These are phyloP conservation scores for Thecophora atra DNA, from an alignment of 2,888 invertebrate genomes.

Conservation along the genomic window DNA sequence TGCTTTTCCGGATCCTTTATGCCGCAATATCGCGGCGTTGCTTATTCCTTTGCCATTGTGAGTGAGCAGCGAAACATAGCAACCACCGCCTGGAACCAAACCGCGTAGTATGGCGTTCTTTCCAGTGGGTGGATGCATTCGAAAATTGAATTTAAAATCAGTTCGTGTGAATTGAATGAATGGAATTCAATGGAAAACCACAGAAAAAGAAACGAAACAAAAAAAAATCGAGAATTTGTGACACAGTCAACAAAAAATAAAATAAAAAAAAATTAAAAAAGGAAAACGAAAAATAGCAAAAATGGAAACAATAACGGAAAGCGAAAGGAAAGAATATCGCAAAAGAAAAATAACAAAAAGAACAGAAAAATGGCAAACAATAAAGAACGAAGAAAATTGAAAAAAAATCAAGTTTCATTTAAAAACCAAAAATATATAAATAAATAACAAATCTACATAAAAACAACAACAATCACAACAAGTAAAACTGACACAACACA, in stretches of 20 bases:
- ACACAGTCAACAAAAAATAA: constrained; percentile 13
- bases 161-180: constrained; percentile 53
- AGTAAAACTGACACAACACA: background rate
- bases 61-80: constrained; percentile 75
- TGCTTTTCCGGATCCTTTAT: constrained; percentile 80
- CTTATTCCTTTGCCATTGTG: constrained; percentile 79
- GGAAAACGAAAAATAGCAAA: too few species aligned
- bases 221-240: background rate
- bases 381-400: background rate
- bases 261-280: constrained; percentile 35
- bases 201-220: constrained; percentile 42
- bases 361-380: too few species aligned
- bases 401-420: background rate
- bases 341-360: too few species aligned
- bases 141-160: constrained; percentile 45
- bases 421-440: too few species aligned
- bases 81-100: constrained; percentile 75
- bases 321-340: too few species aligned
- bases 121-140: background rate
- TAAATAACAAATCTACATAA: too few species aligned
- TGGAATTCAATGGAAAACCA: constrained; percentile 40
- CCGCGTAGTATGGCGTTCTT: constrained; percentile 72
- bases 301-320: too few species aligned
- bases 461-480: background rate
- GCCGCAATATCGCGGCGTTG: constrained; percentile 71